Evolutionary conservation across 2,113 vertebrate genomes (phyloP), one percentile per base, ranked within the genome.

Genomic region (Balaeniceps rex): DNA sequence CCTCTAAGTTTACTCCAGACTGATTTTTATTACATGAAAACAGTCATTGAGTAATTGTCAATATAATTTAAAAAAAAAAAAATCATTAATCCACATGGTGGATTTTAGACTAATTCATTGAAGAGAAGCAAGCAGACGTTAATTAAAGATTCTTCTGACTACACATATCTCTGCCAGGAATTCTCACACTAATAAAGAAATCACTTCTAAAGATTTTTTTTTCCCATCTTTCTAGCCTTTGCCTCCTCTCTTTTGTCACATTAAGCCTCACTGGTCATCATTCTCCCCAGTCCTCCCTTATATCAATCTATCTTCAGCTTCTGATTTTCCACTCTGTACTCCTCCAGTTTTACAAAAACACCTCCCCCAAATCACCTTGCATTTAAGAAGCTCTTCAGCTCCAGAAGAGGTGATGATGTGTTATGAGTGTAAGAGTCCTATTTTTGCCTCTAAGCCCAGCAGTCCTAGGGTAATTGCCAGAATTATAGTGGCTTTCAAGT

Each of bases 401-500:
- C 31, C 85, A 80, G 75, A 76, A 78, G 63, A 60, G 19, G 60
- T 19, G 72, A 60, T 42, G 65, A 71, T 36, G 64, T 71, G 55
- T 77, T 44, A 4, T 2, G 47, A 70, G 40, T 55, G 2, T 9
- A 9, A 66, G 38, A 94, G 65, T 40, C 66, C 66, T 60, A 36
- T 80, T 97, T 93, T 82, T 77, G 64, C 77, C 85, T 95, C 70
- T 7, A 69, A 77, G 31, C 89, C 61, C 95, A 91, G 88, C 69
- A 88, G 83, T 83, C 49, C 90, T 65, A 80, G 36, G 49, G 87
- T 66, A 91, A 33, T 46, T 94, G 94, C 90, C 91, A 95, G 82
- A 93, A 91, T 83, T 46, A 57, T 7, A 93, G 78, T 77, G 94
- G 83, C 66, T 94, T 89, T 91, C 93, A 85, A 94, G 89, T 82